Evolutionary conservation across 2,888 invertebrate species (phyloP).

Genomic region (Limenitis camilla): DNA sequence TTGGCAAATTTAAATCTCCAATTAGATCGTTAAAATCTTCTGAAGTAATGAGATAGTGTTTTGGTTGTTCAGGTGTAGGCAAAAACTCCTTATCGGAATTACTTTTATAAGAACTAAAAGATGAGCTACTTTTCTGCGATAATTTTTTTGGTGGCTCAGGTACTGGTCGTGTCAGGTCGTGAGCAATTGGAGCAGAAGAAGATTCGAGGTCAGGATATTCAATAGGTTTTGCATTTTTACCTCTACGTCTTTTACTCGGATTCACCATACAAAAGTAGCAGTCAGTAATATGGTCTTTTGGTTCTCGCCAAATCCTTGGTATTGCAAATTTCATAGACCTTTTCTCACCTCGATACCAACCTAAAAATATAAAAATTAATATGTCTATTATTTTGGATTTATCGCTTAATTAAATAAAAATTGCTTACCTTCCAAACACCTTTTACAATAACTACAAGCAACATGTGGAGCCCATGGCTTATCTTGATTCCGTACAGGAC

Average conservation of each 20-base stretch:
- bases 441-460: conserved; percentile 21
- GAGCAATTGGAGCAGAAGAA: conserved; percentile 22
- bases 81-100: conserved; percentile 21
- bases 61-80: conserved; percentile 18
- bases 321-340: conserved; percentile 22
- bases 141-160: conserved; percentile 23
- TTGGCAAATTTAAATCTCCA: conserved; percentile 24
- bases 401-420: conserved; percentile 19
- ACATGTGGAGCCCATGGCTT: conserved; percentile 20
- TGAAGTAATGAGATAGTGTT: conserved; percentile 19
- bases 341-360: conserved; percentile 22
- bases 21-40: conserved; percentile 21
- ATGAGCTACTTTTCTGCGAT: conserved; percentile 20
- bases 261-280: conserved; percentile 27
- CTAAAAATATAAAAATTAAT: conserved; percentile 19
- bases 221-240: conserved; percentile 24
- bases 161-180: conserved; percentile 21
- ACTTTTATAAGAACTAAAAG: conserved; percentile 15
- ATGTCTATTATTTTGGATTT: conserved; percentile 18
- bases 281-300: conserved; percentile 21
- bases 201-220: conserved; percentile 20
- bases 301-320: conserved; percentile 26
- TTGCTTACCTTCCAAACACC: conserved; percentile 20
- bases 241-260: conserved; percentile 22
- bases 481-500: conserved; percentile 21